Percentiles rank a stretch among this genome's conserved stretches.
Conservation (phyloP, 1,140 invertebrate species). For the Zelostemma sp. region DNA sequence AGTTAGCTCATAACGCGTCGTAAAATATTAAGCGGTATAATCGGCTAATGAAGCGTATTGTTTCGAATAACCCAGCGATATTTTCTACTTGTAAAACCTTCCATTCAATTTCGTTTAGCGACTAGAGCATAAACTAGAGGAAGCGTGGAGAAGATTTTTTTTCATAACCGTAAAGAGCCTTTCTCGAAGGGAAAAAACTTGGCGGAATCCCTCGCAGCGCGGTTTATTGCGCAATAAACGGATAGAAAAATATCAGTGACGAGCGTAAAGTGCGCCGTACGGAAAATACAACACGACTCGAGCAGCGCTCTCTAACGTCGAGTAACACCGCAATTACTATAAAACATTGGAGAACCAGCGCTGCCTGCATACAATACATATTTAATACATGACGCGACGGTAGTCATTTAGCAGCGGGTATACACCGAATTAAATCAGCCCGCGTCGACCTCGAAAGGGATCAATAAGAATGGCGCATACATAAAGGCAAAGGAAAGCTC, state of each 20-base stretch:
- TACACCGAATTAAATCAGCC: neutral
- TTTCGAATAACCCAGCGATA: no score
- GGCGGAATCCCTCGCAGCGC: neutral
- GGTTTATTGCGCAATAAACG: neutral
- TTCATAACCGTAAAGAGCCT: no score
- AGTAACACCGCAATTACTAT: slow-evolving; percentile 2
- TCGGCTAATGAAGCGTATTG: no score
- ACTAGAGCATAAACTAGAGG: no score
- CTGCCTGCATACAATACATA: neutral
- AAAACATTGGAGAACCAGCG: neutral
- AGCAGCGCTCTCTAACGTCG: neutral
- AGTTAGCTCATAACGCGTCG: no score
- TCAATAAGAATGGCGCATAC: slow-evolving; percentile 1
- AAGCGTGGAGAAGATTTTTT: no score
- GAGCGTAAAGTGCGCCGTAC: neutral
- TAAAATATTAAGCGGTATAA: no score
- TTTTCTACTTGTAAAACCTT: no score
- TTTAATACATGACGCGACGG: neutral
- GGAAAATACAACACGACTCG: neutral
- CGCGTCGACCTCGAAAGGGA: neutral
- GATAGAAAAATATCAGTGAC: neutral
- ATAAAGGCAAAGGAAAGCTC: neutral
- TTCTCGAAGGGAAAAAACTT: no score
- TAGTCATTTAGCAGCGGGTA: neutral
- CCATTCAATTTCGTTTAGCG: no score